Evolutionary conservation across 2,113 vertebrate species (phyloP).

Genomic region (Periophthalmodon schlosseri): DNA sequence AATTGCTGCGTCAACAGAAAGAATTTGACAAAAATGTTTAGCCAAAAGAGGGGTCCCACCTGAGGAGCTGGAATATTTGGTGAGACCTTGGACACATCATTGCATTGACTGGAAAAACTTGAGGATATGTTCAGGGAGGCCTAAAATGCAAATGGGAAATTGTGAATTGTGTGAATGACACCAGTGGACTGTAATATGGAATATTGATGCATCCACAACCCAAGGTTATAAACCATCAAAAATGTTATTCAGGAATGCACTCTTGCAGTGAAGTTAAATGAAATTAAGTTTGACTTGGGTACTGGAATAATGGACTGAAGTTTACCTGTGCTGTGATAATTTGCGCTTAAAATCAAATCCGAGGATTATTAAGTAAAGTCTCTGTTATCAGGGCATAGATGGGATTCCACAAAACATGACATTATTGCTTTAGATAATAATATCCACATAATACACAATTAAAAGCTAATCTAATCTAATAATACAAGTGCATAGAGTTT

Average conservation of each 20-base stretch:
- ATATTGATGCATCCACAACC: too few relatives aligned
- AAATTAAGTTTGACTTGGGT: background rate
- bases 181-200: background rate
- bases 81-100: background rate
- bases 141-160: background rate
- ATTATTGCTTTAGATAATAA: background rate
- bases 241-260: background rate
- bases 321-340: too few relatives aligned
- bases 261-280: background rate
- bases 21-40: conserved; percentile 30
- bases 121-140: background rate
- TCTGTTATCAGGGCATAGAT: background rate
- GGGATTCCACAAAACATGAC: background rate
- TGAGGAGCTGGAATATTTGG: conserved; percentile 17
- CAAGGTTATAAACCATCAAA: too few relatives aligned
- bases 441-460: background rate
- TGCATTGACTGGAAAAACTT: background rate
- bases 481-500: background rate
- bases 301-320: background rate
- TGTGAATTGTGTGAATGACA: background rate
- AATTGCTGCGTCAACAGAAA: conserved; percentile 20
- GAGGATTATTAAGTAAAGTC: background rate
- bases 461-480: background rate
- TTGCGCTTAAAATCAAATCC: too few relatives aligned
- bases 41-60: conserved; percentile 33